These are phyloP conservation scores for Serilophus lunatus DNA, from an alignment of 2,113 vertebrate species.

Conservation along the genomic window DNA sequence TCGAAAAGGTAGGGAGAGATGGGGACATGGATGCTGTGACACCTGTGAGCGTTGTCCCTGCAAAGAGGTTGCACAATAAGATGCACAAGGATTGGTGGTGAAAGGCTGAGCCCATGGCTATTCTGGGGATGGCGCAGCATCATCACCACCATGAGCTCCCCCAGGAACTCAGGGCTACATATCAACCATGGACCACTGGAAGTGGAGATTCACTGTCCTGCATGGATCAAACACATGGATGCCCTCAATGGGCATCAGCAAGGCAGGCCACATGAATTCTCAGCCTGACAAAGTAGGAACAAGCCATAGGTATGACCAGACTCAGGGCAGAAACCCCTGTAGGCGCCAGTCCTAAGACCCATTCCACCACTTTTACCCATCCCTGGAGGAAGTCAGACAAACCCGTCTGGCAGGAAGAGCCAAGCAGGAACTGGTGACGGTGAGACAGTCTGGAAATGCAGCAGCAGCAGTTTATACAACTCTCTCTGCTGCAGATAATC, in stretches of 20 bases:
- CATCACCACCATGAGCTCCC: background rate
- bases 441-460: background rate
- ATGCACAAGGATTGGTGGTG: background rate
- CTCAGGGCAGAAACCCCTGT: background rate
- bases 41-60: background rate
- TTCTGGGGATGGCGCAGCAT: background rate
- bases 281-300: background rate
- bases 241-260: background rate
- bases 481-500: background rate
- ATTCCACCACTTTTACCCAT: background rate
- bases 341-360: background rate
- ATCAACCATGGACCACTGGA: fast-evolving
- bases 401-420: constrained; percentile 1
- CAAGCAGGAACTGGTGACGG: background rate
- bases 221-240: background rate
- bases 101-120: background rate
- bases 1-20: background rate
- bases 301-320: fast-evolving
- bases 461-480: constrained; percentile 32
- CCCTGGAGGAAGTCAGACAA: background rate
- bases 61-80: background rate
- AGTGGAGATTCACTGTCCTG: background rate
- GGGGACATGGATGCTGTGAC: background rate
- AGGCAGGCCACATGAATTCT: background rate
- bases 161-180: fast-evolving